Conservation (phyloP, 2,797 vertebrate genomes). For the Pempheris klunzingeri region DNA sequence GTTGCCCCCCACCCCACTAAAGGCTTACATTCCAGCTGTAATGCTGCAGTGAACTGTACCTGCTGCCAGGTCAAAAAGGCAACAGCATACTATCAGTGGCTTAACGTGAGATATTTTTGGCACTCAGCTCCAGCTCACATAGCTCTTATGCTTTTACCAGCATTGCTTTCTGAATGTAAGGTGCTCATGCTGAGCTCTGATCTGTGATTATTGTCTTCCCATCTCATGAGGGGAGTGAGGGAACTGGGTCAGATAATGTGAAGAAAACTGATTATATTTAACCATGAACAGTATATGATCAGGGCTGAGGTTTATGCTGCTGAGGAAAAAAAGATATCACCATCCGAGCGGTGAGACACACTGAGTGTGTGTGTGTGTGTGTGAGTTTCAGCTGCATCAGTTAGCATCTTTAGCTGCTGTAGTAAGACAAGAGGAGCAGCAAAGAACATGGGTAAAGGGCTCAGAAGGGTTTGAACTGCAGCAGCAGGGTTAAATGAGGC, state of each 20-base stretch:
- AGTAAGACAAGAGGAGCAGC: background rate
- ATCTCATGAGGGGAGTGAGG: background rate
- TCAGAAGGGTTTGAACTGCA: conserved; percentile 25
- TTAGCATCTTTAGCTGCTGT: conserved; percentile 6
- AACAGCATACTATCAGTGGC: conserved; percentile 51
- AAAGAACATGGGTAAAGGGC: background rate
- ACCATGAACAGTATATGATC: background rate
- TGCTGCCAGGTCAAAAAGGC: conserved; percentile 43
- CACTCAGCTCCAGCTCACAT: conserved; percentile 36
- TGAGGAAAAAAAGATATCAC: background rate
- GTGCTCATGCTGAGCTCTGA: background rate
- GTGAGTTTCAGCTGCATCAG: too few species aligned
- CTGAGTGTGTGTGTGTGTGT: too few species aligned
- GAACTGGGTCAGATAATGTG: background rate
- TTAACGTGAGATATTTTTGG: conserved; percentile 62
- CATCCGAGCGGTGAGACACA: background rate
- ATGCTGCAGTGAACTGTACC: conserved; percentile 13
- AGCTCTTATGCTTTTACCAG: conserved; percentile 44
- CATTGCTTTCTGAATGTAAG: conserved; percentile 12
- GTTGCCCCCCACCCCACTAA: too few species aligned
- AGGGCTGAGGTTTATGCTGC: background rate
- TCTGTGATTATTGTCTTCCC: background rate
- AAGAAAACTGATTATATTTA: background rate
- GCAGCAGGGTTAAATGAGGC: conserved; percentile 46
- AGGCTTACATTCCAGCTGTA: conserved; percentile 48